phyloP scores from a whole-genome alignment of 2,113 vertebrate genomes.

The Brachypteracias leptosomus region DNA sequence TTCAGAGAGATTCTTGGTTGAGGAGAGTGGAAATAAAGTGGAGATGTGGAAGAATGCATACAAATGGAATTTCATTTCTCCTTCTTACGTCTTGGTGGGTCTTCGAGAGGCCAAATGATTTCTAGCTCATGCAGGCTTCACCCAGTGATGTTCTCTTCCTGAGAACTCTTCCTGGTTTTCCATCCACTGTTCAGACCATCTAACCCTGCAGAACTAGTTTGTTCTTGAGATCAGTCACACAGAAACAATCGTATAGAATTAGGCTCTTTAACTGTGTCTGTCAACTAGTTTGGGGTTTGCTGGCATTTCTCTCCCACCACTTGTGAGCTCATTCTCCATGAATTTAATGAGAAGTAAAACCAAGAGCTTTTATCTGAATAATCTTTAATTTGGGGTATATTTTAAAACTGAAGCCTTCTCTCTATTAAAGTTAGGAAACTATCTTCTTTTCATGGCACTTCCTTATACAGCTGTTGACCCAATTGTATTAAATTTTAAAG shows the following conservation, averaged over 20 bases:
- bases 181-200: conserved; percentile 38
- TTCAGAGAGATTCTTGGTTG: not conserved
- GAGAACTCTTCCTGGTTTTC: conserved; percentile 50
- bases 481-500: not conserved
- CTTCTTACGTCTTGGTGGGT: conserved; percentile 43
- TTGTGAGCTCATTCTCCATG: not conserved
- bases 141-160: not conserved
- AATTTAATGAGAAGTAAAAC: not conserved
- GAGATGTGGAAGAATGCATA: not conserved
- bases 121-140: not conserved
- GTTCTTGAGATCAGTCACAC: not conserved
- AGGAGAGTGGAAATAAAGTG: not conserved
- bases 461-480: not conserved
- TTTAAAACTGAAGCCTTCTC: not conserved
- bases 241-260: not conserved
- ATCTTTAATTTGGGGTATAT: not conserved
- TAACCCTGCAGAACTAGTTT: conserved; percentile 2
- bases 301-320: not conserved
- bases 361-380: not conserved
- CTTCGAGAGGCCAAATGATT: conserved; percentile 26
- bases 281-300: not conserved
- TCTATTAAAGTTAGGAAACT: not conserved
- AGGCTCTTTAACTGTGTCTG: not conserved
- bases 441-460: not conserved
- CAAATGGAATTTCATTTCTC: conserved; percentile 35